Conservation (phyloP, 2,888 invertebrate genomes). For the Ochlodes sylvanus region DNA sequence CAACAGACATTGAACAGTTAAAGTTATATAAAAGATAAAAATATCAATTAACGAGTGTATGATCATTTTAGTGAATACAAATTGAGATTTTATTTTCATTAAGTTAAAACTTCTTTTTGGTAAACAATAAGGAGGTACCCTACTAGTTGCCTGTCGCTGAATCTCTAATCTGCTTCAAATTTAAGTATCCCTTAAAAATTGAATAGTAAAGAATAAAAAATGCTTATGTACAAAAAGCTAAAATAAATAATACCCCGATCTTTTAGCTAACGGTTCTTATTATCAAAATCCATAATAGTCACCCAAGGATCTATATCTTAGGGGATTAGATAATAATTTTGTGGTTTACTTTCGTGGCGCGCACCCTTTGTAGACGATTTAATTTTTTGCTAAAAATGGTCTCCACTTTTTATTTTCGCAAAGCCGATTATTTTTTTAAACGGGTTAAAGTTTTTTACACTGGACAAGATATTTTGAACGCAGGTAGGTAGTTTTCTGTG, state of each 20-base stretch:
- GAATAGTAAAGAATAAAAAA: background rate
- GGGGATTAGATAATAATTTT: slow-evolving; percentile 67
- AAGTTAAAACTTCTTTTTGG: no score
- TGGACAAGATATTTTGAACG: slow-evolving; percentile 46
- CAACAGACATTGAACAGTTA: no score
- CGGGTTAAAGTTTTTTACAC: slow-evolving; percentile 65
- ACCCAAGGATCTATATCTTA: slow-evolving; percentile 50
- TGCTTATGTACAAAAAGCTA: slow-evolving; percentile 2
- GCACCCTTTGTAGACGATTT: slow-evolving; percentile 53
- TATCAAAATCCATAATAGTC: slow-evolving; percentile 48
- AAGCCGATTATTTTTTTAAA: slow-evolving; percentile 79
- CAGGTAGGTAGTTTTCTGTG: slow-evolving; percentile 26
- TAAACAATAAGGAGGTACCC: no score
- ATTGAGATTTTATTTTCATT: no score
- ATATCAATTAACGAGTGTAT: no score
- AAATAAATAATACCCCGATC: slow-evolving; percentile 16
- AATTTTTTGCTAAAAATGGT: slow-evolving; percentile 54
- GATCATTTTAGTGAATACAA: no score
- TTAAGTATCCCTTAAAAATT: no score
- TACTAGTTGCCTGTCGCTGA: no score
- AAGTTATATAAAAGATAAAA: no score
- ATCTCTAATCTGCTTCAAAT: no score
- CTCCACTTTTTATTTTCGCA: slow-evolving; percentile 62
- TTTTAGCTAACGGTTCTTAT: slow-evolving; percentile 42
- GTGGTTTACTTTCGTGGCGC: slow-evolving; percentile 65